phyloP scores from a whole-genome alignment of 2,797 vertebrate genomes.

The Takifugu rubripes region DNA sequence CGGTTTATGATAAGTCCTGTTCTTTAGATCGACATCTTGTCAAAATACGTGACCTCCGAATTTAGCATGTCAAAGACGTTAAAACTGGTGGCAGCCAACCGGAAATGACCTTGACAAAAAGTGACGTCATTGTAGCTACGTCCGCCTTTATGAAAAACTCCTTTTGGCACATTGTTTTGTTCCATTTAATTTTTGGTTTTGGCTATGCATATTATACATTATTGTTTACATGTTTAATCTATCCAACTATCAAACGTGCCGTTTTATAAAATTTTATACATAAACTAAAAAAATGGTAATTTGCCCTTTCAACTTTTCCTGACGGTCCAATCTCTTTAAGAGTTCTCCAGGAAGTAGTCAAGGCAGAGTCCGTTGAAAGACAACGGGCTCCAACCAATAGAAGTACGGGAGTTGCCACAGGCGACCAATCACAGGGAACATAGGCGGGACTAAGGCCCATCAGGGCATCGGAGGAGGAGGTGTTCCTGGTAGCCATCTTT shows the following conservation, averaged over 20 bases:
- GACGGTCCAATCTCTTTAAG: slow-evolving; percentile 59
- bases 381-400: slow-evolving; percentile 30
- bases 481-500: slow-evolving; percentile 83
- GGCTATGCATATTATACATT: not conserved
- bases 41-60: too few species aligned
- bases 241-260: not conserved
- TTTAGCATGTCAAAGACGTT: too few species aligned
- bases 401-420: fast-evolving
- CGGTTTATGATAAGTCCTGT: too few species aligned
- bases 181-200: not conserved
- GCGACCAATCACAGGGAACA: slow-evolving; percentile 48
- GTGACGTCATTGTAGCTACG: too few species aligned
- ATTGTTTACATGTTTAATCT: not conserved
- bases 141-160: too few species aligned
- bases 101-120: too few species aligned
- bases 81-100: too few species aligned
- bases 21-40: too few species aligned
- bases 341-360: slow-evolving; percentile 65
- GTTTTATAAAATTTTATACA: slow-evolving; percentile 12
- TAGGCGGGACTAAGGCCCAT: slow-evolving; percentile 58
- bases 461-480: slow-evolving; percentile 73
- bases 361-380: slow-evolving; percentile 26
- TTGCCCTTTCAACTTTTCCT: slow-evolving; percentile 65
- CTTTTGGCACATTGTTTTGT: not conserved
- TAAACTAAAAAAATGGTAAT: not conserved